Evolutionary conservation across 1,140 invertebrate genomes (phyloP).

Genomic region (Drosophila willistoni): DNA sequence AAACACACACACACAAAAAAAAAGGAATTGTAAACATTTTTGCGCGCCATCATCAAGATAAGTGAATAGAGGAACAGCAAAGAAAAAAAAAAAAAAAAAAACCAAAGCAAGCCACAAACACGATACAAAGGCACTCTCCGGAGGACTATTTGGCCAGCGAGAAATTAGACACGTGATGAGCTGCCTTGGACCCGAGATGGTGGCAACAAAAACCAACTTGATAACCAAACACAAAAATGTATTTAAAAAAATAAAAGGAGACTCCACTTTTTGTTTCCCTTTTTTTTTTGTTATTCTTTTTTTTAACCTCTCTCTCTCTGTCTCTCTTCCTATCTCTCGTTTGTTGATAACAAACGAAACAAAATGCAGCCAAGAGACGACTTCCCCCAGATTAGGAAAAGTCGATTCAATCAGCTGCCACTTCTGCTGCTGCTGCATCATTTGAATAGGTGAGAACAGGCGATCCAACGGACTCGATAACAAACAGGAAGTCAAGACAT

Average conservation of each 20-base stretch:
- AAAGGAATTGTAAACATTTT: conserved; percentile 79
- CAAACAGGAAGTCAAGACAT: conserved; percentile 52
- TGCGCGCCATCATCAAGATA: conserved; percentile 78
- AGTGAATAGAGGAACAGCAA: conserved; percentile 20
- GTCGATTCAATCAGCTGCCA: conserved; percentile 66
- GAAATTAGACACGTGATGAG: conserved; percentile 79
- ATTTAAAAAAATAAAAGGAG: conserved; percentile 33
- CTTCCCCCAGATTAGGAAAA: conserved; percentile 46
- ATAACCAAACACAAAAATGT: conserved; percentile 46
- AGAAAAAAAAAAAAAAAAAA: conserved; percentile 4
- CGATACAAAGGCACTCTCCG: conserved; percentile 44
- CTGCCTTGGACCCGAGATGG: conserved; percentile 51
- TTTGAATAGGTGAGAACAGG: conserved; percentile 77
- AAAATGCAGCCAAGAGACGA: conserved; percentile 53
- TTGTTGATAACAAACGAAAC: conserved; percentile 10
- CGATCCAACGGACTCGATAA: conserved; percentile 63
- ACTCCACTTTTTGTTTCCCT: conserved; percentile 49
- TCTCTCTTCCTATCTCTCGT: neutral
- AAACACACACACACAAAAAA: conserved; percentile 18
- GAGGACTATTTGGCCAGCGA: conserved; percentile 73
- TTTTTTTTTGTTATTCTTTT: conserved; percentile 10
- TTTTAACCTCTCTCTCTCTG: neutral
- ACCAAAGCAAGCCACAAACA: conserved; percentile 17
- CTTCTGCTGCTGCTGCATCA: conserved; percentile 38
- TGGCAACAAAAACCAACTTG: conserved; percentile 62